Base-by-base conservation (phyloP, 2,797 vertebrate genomes). In the Oreortyx pictus region DNA sequence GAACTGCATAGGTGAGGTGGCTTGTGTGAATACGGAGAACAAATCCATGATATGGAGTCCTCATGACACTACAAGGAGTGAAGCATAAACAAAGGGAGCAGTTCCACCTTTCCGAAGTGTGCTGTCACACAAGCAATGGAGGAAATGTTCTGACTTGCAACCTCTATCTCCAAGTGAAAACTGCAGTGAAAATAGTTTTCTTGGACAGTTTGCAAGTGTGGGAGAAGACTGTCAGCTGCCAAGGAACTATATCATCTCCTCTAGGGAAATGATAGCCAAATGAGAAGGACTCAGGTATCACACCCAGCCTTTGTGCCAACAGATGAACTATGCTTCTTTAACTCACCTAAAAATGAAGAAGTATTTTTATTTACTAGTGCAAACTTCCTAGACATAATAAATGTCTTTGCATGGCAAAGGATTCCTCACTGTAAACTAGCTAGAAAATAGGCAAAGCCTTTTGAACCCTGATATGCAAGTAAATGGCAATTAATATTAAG, bases 361-460 rank as follows among this genome's bases (percentile, higher is more conserved):
- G 0, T 23, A 4, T 7, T 14, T 5, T 17, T 5, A 47, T 33
- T 65, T 17, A n/a, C 3, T 17, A 35, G 8, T 27, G 11, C 0
- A 75, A 81, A 72, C 89, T 86, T 91, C 29, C 25, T 9, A 74
- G 47, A 39, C 2, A 25, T 3, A 73, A 35, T 43, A 50, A 54
- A 80, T 44, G 3, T 1, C 8, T 86, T 75, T 84, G 14, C 31
- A 57, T 29, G 17, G 10, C 6, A 86, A 87, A 71, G 47, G 2
- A 56, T 70, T 87, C 12, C 7, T 73, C 5, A 18, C 12, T 77
- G 29, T 7, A 87, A 92, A 67, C 39, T 43, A 76, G 4, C 22
- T 77, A n/a, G 7, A 77, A 91, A 88, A 61, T 35, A 65, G 11
- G 31, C 54, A 59, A 82, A 88, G 7, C 18, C 14, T 37, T 82